A percentile compares a stretch with the other conserved stretches of the same genome.
phyloP scores from a whole-genome alignment of 2,888 invertebrate genomes.

The Leptinotarsa haldemani region DNA sequence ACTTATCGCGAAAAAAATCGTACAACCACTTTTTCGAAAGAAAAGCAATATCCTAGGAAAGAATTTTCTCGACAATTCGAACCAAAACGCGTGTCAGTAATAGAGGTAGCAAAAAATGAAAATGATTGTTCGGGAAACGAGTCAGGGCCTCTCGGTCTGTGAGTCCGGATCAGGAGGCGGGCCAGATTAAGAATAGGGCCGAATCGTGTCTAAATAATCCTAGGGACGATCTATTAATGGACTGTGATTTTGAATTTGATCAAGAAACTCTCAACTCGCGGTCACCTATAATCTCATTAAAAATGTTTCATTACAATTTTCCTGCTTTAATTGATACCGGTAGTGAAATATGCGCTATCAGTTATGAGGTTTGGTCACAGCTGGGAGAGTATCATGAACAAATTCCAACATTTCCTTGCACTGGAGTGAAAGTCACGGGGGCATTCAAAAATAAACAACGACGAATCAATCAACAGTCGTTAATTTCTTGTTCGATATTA shows the following conservation, averaged over 20 bases:
- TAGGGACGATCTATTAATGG: conserved; percentile 16
- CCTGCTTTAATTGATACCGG: conserved; percentile 24
- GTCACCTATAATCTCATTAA: not conserved
- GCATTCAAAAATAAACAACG: too few relatives aligned
- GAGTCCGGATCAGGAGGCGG: not conserved
- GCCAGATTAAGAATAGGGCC: not conserved
- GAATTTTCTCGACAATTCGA: not conserved
- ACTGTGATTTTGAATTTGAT: not conserved
- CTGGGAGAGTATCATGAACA: conserved; percentile 13
- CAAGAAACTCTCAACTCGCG: too few relatives aligned
- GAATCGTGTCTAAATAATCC: conserved; percentile 21
- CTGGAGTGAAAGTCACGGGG: too few relatives aligned
- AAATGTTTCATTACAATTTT: conserved; percentile 18
- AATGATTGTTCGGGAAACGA: not conserved
- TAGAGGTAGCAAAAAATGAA: conserved; percentile 13
- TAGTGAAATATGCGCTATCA: conserved; percentile 23
- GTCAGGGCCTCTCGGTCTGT: not conserved
- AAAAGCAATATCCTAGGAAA: conserved; percentile 5
- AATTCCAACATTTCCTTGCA: not conserved
- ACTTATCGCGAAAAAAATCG: not conserved
- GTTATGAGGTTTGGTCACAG: conserved; percentile 25
- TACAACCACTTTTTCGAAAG: not conserved
- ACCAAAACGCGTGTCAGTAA: not conserved
- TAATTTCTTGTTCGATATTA: too few relatives aligned
- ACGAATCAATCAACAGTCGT: too few relatives aligned